Percentiles rank a stretch among this genome's conserved stretches.
phyloP scores from a whole-genome alignment of 2,113 vertebrate genomes.

The Genyomyrus donnyi region DNA sequence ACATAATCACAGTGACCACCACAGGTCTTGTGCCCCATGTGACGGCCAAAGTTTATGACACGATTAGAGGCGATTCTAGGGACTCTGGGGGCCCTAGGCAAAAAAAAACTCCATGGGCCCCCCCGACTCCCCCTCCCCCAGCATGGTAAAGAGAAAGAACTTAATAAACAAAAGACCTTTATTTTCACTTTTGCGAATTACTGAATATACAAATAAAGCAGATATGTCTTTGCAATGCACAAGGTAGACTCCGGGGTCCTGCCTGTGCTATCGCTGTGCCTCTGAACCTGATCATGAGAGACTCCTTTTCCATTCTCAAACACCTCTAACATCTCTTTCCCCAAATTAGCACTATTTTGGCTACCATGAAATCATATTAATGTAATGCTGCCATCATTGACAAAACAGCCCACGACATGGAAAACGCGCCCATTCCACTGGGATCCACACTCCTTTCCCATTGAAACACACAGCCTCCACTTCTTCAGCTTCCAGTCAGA shows the following conservation, averaged over 20 bases:
- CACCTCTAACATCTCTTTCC: not conserved
- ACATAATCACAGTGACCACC: not conserved
- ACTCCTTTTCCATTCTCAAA: not conserved
- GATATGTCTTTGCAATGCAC: not conserved
- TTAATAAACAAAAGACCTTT: not conserved
- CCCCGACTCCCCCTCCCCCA: not conserved
- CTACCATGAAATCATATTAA: not conserved
- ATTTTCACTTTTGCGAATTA: not conserved
- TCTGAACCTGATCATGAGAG: not conserved
- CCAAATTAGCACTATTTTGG: not conserved
- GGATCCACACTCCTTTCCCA: not conserved
- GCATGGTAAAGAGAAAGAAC: not conserved
- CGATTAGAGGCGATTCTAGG: not conserved
- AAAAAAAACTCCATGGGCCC: not conserved
- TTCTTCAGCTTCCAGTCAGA: not conserved
- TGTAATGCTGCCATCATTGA: not conserved
- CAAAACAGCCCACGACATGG: not conserved
- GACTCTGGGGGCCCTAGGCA: not conserved
- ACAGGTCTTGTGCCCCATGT: not conserved
- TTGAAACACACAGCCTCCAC: not conserved
- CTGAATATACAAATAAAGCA: not conserved
- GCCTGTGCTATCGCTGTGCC: not conserved
- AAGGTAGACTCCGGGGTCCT: not conserved
- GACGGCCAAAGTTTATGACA: not conserved
- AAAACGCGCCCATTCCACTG: not conserved